Evolutionary conservation across 2,113 vertebrate genomes (phyloP).

Genomic region (Cygnus atratus): DNA sequence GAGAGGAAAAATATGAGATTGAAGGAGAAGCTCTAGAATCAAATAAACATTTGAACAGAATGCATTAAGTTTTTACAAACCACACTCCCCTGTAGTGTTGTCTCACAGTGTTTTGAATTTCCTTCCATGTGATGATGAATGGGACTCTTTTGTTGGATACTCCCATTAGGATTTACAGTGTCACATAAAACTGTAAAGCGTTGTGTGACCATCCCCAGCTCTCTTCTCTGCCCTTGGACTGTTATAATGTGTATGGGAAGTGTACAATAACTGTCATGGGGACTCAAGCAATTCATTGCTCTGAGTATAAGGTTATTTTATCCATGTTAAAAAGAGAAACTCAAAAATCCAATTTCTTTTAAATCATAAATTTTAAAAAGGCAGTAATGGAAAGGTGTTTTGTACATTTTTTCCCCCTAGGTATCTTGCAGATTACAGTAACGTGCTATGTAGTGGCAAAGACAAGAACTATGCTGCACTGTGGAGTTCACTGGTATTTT

Average conservation of each 20-base stretch:
- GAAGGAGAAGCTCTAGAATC: background rate
- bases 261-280: background rate
- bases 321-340: background rate
- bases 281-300: background rate
- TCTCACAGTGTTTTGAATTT: background rate
- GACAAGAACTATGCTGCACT: background rate
- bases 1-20: background rate
- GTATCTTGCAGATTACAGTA: background rate
- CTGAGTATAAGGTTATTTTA: background rate
- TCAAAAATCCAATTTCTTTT: background rate
- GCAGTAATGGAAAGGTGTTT: background rate
- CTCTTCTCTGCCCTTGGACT: background rate
- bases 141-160: background rate
- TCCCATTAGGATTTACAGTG: background rate
- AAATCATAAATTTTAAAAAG: background rate
- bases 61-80: background rate
- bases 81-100: background rate
- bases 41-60: background rate
- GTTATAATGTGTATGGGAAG: background rate
- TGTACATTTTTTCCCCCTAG: background rate
- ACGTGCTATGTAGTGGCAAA: accelerated
- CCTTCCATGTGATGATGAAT: background rate
- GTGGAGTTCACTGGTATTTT: background rate
- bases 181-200: background rate
- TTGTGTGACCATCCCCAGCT: background rate